Percentiles rank a stretch among this genome's conserved stretches.
Conservation (phyloP, 2,113 vertebrate species). For the Corydoras sp. region DNA sequence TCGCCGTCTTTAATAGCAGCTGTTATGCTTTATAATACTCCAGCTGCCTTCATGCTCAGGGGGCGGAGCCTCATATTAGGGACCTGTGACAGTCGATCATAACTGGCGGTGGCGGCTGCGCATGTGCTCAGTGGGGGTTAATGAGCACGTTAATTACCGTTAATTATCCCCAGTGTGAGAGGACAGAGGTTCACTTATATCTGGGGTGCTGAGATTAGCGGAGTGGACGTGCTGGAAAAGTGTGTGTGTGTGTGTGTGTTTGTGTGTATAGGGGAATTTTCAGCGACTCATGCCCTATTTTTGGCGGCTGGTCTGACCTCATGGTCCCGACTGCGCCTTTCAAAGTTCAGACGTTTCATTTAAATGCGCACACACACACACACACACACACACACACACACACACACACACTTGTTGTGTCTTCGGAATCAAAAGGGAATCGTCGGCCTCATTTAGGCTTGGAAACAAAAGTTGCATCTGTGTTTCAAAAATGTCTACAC, state of each 20-base stretch:
- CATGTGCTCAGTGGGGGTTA: no score
- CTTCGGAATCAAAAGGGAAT: background rate
- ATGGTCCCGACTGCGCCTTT: slow-evolving; percentile 37
- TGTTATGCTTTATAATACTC: no score
- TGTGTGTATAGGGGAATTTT: slow-evolving; percentile 43
- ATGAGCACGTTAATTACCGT: no score
- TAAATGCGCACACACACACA: slow-evolving; percentile 28
- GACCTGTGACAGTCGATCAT: no score
- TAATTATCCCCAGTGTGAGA: no score
- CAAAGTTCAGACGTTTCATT: slow-evolving; percentile 44
- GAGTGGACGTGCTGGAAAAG: background rate
- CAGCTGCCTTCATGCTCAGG: no score
- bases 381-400: slow-evolving; percentile 16
- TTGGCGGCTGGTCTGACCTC: slow-evolving; percentile 55
- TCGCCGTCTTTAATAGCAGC: no score
- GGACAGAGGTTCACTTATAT: no score
- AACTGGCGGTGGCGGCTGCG: no score
- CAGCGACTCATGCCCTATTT: slow-evolving; percentile 54
- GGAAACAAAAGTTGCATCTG: background rate
- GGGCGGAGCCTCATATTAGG: no score
- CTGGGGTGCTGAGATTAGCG: no score
- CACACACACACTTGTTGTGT: slow-evolving; percentile 24
- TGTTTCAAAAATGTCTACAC: no score
- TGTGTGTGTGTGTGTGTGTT: slow-evolving; percentile 14
- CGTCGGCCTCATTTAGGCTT: background rate